Conservation (phyloP, 2,797 vertebrate species). For the Diglossa cyanea region DNA sequence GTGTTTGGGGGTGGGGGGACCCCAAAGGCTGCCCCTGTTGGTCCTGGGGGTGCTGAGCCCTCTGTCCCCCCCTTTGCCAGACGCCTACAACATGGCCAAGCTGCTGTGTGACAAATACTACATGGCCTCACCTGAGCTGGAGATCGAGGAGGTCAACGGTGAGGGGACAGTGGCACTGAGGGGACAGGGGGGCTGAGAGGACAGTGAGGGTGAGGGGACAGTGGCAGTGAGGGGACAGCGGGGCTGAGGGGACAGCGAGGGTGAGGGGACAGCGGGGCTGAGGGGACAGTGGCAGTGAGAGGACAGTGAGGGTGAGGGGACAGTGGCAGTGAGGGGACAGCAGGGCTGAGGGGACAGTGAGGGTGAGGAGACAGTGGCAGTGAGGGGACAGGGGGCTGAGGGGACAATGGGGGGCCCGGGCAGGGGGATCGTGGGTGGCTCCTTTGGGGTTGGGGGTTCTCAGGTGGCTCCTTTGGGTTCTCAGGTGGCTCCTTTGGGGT, state of each 20-base stretch:
- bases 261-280: not conserved
- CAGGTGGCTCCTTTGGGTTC: too few species aligned
- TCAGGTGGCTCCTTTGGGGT: too few species aligned
- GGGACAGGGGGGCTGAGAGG: not conserved
- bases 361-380: not conserved
- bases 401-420: too few species aligned
- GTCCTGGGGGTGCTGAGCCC: not conserved
- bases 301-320: slow-evolving; percentile 72
- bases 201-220: too few species aligned
- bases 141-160: slow-evolving; percentile 87
- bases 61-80: slow-evolving; percentile 52
- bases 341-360: too few species aligned
- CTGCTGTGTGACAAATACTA: slow-evolving; percentile 95
- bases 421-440: not conserved
- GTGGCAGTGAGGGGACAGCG: not conserved
- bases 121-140: slow-evolving; percentile 85
- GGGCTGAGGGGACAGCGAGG: too few species aligned
- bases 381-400: too few species aligned
- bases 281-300: not conserved
- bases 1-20: too few species aligned
- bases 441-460: too few species aligned
- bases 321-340: not conserved
- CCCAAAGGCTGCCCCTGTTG: not conserved
- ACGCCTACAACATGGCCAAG: slow-evolving; percentile 91
- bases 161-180: slow-evolving; percentile 41